Evolutionary conservation across 2,888 invertebrate species (phyloP).

Genomic region (Gerris lacustris): DNA sequence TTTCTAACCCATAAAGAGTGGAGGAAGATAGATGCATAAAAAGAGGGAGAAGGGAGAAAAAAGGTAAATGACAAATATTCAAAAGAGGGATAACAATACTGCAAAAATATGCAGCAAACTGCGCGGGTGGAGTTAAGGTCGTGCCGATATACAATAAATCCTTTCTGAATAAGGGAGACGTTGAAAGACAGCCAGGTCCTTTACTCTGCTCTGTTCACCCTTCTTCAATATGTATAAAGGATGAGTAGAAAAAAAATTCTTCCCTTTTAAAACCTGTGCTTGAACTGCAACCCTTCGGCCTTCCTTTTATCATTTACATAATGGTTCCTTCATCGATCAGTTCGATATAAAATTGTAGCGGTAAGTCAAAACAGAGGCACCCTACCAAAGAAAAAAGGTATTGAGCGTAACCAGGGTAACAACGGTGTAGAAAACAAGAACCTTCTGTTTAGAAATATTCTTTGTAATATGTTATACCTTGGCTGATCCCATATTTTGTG

Average conservation of each 20-base stretch:
- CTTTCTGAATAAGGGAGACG: background rate
- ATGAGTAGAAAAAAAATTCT: background rate
- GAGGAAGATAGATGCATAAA: too few species aligned
- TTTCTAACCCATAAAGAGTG: too few species aligned
- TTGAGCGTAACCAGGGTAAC: too few species aligned
- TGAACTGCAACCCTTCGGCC: constrained; percentile 3
- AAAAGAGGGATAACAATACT: background rate
- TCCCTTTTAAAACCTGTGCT: background rate
- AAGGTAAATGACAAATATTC: background rate
- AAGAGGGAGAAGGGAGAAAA: too few species aligned
- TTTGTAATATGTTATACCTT: too few species aligned
- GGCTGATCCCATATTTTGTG: too few species aligned
- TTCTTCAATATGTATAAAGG: constrained; percentile 1
- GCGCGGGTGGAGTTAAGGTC: background rate
- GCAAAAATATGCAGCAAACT: background rate
- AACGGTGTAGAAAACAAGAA: too few species aligned
- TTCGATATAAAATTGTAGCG: constrained; percentile 20
- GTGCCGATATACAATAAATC: background rate
- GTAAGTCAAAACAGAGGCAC: too few species aligned
- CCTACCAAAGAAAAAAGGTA: too few species aligned
- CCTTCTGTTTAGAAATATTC: too few species aligned
- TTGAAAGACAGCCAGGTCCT: background rate
- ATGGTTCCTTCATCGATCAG: constrained; percentile 28
- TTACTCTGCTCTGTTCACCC: background rate
- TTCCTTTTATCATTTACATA: constrained; percentile 26